Evolutionary conservation across 2,888 invertebrate species (phyloP), one percentile per base, ranked within the genome.

Genomic region (Lamproptera curius): DNA sequence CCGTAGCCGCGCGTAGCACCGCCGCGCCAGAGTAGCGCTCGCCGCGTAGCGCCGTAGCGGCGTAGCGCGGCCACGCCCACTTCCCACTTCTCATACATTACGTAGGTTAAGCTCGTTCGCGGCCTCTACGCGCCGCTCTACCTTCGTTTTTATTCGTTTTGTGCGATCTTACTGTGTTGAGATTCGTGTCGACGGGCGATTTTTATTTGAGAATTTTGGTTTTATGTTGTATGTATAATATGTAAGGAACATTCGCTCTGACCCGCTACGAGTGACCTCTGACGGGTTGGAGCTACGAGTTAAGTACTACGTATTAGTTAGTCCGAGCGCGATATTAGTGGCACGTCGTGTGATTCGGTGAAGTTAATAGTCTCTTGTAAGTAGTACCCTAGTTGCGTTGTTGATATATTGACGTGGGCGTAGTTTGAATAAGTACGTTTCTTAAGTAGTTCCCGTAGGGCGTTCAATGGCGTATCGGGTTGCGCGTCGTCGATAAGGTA

Each of bases 301-400:
- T 8, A 2, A 28, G 28, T 10, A n/a, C 28, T 8, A 26, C 15
- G 35, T 10, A 16, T 15, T 14, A 6, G 33, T 4, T n/a, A n/a
- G 26, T 23, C 14, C 26, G n/a, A 14, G 11, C 31, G 28, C 28
- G 23, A 13, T 39, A n/a, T 26, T 43, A 36, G 55, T 43, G 40
- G 45, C 48, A 42, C 59, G 61, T 63, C 59, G 62, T 56, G 63
- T 67, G 65, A 74, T 76, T 79, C 73, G 68, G 81, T 78, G 79
- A 81, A 78, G 81, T 77, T 80, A 62, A 78, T 77, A 82, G 78
- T 70, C 74, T 71, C 64, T 68, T 62, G 63, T 82, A 77, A 72
- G 73, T 83, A 82, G 79, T 38, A 28, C 56, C 62, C 65, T 85
- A 84, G 82, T 76, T 80, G 72, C 62, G 73, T 83, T 84, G 84